Evolutionary conservation across 2,888 invertebrate species (phyloP).

Genomic region (Deladenus siricidicola): DNA sequence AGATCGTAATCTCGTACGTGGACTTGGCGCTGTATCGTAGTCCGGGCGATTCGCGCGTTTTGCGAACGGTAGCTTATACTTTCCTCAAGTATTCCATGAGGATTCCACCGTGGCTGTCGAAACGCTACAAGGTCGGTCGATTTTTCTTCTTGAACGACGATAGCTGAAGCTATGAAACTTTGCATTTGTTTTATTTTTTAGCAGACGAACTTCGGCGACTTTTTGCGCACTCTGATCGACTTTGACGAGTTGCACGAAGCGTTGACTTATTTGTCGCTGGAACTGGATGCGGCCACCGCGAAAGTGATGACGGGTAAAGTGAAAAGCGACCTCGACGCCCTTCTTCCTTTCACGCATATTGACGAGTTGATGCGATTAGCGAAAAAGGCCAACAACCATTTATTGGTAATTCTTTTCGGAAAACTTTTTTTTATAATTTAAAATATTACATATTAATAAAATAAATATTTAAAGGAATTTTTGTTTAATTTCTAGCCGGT

Average conservation of each 20-base stretch:
- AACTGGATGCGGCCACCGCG: conserved; percentile 10
- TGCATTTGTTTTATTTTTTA: background rate
- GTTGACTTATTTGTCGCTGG: conserved; percentile 16
- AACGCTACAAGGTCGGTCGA: conserved; percentile 21
- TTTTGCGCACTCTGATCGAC: conserved; percentile 35
- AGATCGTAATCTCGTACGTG: conserved; percentile 29
- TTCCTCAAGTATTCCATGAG: conserved; percentile 20
- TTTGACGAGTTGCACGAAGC: conserved; percentile 31
- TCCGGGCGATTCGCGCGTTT: conserved; percentile 17
- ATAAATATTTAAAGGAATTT: too few species aligned
- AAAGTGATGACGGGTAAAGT: background rate
- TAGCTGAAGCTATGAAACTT: background rate
- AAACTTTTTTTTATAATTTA: too few species aligned
- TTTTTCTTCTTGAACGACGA: background rate
- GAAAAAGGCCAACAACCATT: background rate
- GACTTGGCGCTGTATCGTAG: conserved; percentile 21
- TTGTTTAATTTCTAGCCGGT: too few species aligned
- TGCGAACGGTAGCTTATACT: conserved; percentile 19
- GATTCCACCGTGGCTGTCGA: conserved; percentile 27
- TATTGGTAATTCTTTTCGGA: background rate
- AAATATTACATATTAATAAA: too few species aligned
- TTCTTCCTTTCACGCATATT: conserved; percentile 21
- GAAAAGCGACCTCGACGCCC: conserved; percentile 12
- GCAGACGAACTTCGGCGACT: conserved; percentile 31
- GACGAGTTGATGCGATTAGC: conserved; percentile 17